Percentiles rank a stretch among this genome's conserved stretches.
These are phyloP conservation scores for Caretta caretta DNA, from an alignment of 2,113 vertebrate genomes.

Conservation along the genomic window DNA sequence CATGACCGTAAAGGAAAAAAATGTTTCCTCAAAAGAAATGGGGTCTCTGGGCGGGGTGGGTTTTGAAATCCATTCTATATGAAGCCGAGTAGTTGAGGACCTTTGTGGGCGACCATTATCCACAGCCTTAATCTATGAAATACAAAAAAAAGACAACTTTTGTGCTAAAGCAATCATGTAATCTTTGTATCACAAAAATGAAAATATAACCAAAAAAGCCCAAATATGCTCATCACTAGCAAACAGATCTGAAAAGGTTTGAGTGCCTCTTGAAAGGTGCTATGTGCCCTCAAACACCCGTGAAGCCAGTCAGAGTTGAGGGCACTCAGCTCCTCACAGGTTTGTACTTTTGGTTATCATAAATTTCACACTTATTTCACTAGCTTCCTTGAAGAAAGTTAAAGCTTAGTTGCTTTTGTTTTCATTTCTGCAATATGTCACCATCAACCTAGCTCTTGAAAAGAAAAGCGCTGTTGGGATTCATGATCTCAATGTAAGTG, in stretches of 20 bases:
- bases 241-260: constrained; percentile 34
- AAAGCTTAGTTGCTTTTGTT: background rate
- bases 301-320: constrained; percentile 39
- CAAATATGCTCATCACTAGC: background rate
- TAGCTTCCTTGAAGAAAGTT: constrained; percentile 2
- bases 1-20: constrained; percentile 95
- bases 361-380: constrained; percentile 45
- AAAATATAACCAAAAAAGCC: constrained; percentile 35
- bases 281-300: constrained; percentile 55
- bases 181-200: constrained; percentile 25
- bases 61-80: constrained; percentile 97
- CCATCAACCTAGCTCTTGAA: background rate
- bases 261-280: constrained; percentile 49
- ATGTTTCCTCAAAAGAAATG: constrained; percentile 91
- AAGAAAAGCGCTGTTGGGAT: background rate
- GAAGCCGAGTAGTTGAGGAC: constrained; percentile 92
- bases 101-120: constrained; percentile 98
- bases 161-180: constrained; percentile 18
- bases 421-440: background rate
- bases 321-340: constrained; percentile 2
- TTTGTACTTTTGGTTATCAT: background rate
- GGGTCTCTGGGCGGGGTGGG: constrained; percentile 81
- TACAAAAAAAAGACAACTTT: constrained; percentile 28
- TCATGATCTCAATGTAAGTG: background rate
- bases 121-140: constrained; percentile 94